These are phyloP conservation scores for Dryomyza anilis DNA, from an alignment of 2,888 invertebrate species.

Conservation along the genomic window DNA sequence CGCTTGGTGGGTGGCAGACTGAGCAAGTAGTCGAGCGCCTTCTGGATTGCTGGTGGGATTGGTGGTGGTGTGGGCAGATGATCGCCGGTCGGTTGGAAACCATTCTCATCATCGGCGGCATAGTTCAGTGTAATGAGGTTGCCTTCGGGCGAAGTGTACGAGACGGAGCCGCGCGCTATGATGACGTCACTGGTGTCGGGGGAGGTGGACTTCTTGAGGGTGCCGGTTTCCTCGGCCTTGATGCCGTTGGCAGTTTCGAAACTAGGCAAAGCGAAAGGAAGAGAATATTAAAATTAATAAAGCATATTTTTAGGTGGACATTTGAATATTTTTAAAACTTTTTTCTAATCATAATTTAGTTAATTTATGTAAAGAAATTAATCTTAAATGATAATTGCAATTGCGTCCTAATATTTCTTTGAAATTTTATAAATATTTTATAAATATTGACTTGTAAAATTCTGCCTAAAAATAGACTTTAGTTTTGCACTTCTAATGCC, in stretches of 20 bases:
- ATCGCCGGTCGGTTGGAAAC: slow-evolving; percentile 67
- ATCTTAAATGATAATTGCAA: no score
- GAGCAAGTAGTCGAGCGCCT: slow-evolving; percentile 73
- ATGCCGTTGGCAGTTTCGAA: slow-evolving; percentile 83
- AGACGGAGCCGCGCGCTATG: slow-evolving; percentile 70
- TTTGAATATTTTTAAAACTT: no score
- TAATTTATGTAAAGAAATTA: slow-evolving; percentile 40
- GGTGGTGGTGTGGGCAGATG: slow-evolving; percentile 80
- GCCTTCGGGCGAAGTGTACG: slow-evolving; percentile 74
- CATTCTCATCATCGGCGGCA: slow-evolving; percentile 74
- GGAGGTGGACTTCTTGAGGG: slow-evolving; percentile 73
- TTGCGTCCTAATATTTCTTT: no score
- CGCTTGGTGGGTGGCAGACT: slow-evolving; percentile 66
- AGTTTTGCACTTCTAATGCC: no score
- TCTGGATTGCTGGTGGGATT: slow-evolving; percentile 75
- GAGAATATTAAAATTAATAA: no score
- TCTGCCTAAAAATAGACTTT: no score
- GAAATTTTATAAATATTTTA: no score
- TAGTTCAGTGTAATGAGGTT: slow-evolving; percentile 73
- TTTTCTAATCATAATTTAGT: no score
- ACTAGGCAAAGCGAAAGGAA: slow-evolving; percentile 62
- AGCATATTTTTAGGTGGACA: no score
- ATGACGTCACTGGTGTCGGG: slow-evolving; percentile 72
- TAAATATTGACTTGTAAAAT: no score
- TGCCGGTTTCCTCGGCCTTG: slow-evolving; percentile 78